Base-by-base conservation (phyloP, 2,888 invertebrate genomes). In the Cerastoderma edule region DNA sequence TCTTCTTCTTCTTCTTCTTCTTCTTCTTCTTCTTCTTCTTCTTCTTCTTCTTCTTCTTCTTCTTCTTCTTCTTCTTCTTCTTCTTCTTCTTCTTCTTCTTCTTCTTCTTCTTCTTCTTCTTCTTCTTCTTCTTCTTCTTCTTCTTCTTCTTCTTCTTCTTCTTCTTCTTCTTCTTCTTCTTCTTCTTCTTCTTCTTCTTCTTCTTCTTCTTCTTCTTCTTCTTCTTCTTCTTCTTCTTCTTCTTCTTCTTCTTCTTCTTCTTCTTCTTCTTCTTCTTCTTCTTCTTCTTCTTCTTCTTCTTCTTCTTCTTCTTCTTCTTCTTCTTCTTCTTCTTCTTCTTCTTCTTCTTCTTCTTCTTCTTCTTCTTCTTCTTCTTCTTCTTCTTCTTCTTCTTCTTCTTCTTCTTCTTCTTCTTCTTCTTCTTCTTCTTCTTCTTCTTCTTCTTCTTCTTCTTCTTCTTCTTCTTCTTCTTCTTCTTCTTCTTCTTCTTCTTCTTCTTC, bases 381-480 rank as follows among this genome's bases (percentile, higher is more conserved):
- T 5, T 13, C n/a, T 13, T 50, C n/a, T 5, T 50, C 22, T 13
- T 50, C 50, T 13, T n/a, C 8, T 13, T n/a, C 50, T 13, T 50
- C 50, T 13, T 50, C 50, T 13, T 50, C n/a, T 13, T 50, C 50
- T 13, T 22, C 8, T 13, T 50, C 50, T 13, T 50, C 50, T 5
- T 50, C 50, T 50, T n/a, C 50, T 13, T 50, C 50, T 8, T 50
- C 50, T 39, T n/a, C n/a, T n/a, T n/a, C n/a, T n/a, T n/a, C n/a
- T n/a, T n/a, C n/a, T n/a, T n/a, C n/a, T n/a, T n/a, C n/a, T n/a
- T n/a, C n/a, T n/a, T n/a, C n/a, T n/a, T n/a, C n/a, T n/a, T n/a
- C n/a, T n/a, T n/a, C n/a, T n/a, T n/a, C n/a, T n/a, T n/a, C n/a
- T n/a, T n/a, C n/a, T n/a, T n/a, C n/a, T n/a, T n/a, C n/a, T n/a